These are phyloP conservation scores for Amphibalanus amphitrite DNA, from an alignment of 1,140 invertebrate species.

Conservation along the genomic window DNA sequence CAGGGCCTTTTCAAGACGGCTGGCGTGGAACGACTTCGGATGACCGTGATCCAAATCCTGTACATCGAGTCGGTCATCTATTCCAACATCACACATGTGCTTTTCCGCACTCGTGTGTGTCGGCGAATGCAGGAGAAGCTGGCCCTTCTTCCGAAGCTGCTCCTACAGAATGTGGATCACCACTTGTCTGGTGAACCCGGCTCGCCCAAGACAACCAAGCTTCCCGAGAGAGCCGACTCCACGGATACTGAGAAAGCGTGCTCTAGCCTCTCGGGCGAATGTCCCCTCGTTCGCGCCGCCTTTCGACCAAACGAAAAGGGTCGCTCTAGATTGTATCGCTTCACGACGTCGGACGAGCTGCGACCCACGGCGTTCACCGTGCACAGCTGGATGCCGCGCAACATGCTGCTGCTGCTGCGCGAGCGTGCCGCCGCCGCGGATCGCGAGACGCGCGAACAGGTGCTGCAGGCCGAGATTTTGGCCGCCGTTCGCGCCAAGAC, in stretches of 20 bases:
- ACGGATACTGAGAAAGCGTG: no score
- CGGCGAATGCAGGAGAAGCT: background rate
- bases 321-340: background rate
- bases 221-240: no score
- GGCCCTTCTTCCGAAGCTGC: background rate
- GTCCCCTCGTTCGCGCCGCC: background rate
- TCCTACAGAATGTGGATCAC: background rate
- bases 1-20: conserved; percentile 13
- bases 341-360: background rate
- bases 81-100: background rate
- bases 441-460: background rate
- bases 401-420: background rate
- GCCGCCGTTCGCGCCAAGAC: background rate
- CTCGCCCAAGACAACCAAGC: background rate
- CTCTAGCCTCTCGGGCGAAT: no score
- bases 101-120: background rate
- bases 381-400: background rate
- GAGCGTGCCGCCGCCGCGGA: background rate
- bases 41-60: background rate
- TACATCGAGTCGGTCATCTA: background rate
- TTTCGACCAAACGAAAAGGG: background rate
- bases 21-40: background rate
- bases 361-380: background rate
- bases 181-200: background rate
- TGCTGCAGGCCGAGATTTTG: background rate